phyloP scores from a whole-genome alignment of 2,888 invertebrate species.

The Byasa hedistus region DNA sequence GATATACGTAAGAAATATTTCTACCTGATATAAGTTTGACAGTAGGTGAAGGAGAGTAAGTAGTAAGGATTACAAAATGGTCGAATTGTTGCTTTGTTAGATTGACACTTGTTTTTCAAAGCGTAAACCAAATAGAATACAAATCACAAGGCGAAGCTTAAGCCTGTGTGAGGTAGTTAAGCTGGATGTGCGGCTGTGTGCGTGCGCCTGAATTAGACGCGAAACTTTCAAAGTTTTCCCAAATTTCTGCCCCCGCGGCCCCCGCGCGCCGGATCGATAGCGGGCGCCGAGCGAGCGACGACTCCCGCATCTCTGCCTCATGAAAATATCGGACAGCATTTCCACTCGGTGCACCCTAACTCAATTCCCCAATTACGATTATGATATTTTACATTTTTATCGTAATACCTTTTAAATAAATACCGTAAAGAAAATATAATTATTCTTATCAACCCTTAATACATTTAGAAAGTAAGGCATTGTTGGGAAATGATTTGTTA shows the following conservation, averaged over 20 bases:
- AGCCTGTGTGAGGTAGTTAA: conserved; percentile 58
- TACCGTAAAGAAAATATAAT: no score
- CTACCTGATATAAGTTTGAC: no score
- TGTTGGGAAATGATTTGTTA: not conserved
- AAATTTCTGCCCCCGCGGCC: conserved; percentile 73
- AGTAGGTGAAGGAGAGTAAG: no score
- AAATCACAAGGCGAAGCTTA: conserved; percentile 61
- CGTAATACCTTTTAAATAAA: not conserved
- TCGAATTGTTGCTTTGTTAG: no score
- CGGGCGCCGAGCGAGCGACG: conserved; percentile 63
- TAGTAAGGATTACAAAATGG: no score
- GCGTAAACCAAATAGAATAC: conserved; percentile 67
- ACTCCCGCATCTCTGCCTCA: conserved; percentile 65
- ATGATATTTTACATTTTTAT: conserved; percentile 3
- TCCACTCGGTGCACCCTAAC: conserved; percentile 40
- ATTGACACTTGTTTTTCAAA: conserved; percentile 65
- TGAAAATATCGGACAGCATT: conserved; percentile 77
- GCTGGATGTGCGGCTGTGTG: conserved; percentile 66
- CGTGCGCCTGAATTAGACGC: conserved; percentile 81
- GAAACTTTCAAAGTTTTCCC: conserved; percentile 81
- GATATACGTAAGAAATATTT: not conserved
- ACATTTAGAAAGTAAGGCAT: no score
- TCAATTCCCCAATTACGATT: conserved; percentile 38
- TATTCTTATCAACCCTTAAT: no score
- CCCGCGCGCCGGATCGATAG: conserved; percentile 61